Evolutionary conservation across 1,140 invertebrate genomes (phyloP).

Genomic region (Homalodisca vitripennis): DNA sequence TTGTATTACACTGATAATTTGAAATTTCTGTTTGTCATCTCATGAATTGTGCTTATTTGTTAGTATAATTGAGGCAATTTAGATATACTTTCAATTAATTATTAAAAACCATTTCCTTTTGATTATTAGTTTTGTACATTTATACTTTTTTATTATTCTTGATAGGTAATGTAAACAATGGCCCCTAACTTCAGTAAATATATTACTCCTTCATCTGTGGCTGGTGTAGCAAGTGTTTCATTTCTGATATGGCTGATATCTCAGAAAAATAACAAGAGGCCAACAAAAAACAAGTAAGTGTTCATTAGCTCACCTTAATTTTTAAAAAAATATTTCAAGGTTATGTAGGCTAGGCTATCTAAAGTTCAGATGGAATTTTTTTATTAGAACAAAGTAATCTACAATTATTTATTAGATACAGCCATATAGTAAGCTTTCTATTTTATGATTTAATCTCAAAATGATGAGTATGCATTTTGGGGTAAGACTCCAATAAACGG

Average conservation of each 20-base stretch:
- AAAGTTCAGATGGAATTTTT: background rate
- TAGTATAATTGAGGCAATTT: too few species aligned
- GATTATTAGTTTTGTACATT: too few species aligned
- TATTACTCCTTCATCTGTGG: constrained; percentile 54
- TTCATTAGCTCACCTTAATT: background rate
- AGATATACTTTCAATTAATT: too few species aligned
- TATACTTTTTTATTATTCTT: too few species aligned
- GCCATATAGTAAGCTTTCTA: background rate
- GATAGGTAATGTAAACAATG: too few species aligned
- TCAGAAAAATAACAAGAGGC: constrained; percentile 49
- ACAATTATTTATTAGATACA: background rate
- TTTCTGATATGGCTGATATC: constrained; percentile 56
- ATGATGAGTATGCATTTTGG: background rate
- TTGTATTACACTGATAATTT: too few species aligned
- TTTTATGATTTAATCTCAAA: background rate
- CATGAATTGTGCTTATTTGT: too few species aligned
- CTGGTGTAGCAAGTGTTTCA: constrained; percentile 55
- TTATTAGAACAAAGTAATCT: constrained; percentile 1
- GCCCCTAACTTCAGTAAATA: constrained; percentile 63
- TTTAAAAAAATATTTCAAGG: background rate
- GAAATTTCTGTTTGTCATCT: too few species aligned
- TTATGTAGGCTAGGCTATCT: background rate
- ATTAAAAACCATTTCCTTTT: too few species aligned
- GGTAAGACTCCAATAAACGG: too few species aligned
- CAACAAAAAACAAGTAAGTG: constrained; percentile 45